phyloP scores from a whole-genome alignment of 2,797 vertebrate species.

The Microchirus variegatus region DNA sequence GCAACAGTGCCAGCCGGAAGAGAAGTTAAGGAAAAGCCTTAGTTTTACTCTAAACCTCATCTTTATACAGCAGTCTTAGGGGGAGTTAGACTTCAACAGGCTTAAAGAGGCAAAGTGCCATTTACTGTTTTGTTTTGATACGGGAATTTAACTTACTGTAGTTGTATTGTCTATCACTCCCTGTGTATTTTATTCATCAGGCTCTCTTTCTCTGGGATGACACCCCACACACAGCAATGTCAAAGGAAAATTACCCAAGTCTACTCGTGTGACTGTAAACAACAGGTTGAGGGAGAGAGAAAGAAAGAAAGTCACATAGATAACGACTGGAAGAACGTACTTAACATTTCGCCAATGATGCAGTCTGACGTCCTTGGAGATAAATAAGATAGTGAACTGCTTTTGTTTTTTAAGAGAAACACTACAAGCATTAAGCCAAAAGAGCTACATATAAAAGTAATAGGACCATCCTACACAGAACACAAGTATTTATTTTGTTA shows the following conservation, averaged over 20 bases:
- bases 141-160: not conserved
- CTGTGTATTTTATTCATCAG: no score
- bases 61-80: constrained; percentile 7
- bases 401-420: not conserved
- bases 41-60: constrained; percentile 16
- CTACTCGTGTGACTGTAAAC: not conserved
- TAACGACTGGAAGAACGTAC: not conserved
- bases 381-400: not conserved
- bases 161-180: no score
- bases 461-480: no score
- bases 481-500: no score
- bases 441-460: not conserved
- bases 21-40: constrained; percentile 26
- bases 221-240: not conserved
- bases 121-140: constrained; percentile 33
- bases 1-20: constrained; percentile 19
- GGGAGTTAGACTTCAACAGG: constrained; percentile 12
- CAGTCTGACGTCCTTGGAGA: not conserved
- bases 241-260: constrained; percentile 16
- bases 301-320: not conserved
- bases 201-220: not conserved
- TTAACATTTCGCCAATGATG: not conserved
- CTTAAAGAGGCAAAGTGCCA: not conserved
- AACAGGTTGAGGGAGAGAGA: not conserved
- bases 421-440: not conserved